These are phyloP conservation scores for Himalopsyche anomala DNA, from an alignment of 2,888 invertebrate species.

Conservation along the genomic window DNA sequence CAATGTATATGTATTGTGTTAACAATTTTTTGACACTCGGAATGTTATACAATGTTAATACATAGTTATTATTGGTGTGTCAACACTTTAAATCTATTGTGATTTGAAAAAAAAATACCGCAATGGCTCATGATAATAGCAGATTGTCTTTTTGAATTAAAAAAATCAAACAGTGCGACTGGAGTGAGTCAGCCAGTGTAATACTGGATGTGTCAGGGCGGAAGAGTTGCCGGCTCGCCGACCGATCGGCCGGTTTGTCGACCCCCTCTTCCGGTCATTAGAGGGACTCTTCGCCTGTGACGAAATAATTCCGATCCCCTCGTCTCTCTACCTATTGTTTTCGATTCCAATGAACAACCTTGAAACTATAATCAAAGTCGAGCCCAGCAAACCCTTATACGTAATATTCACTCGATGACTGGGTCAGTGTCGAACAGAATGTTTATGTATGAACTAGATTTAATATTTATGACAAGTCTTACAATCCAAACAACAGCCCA, in stretches of 20 bases:
- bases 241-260: constrained; percentile 45
- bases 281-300: constrained; percentile 60
- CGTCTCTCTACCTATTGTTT: background rate
- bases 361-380: background rate
- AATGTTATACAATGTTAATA: background rate
- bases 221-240: constrained; percentile 25
- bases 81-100: background rate
- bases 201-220: constrained; percentile 3
- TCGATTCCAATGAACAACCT: background rate
- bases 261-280: constrained; percentile 62
- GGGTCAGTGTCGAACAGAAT: background rate
- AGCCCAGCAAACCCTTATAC: background rate
- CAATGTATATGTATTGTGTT: background rate
- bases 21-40: background rate
- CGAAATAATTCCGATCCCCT: constrained; percentile 16
- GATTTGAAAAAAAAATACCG: background rate
- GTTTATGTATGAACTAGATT: too few relatives aligned
- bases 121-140: background rate
- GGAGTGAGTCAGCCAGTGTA: background rate
- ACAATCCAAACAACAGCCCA: too few relatives aligned
- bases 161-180: background rate
- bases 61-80: background rate
- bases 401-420: background rate
- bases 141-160: background rate
- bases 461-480: too few relatives aligned